phyloP scores from a whole-genome alignment of 2,888 invertebrate genomes.

The Nomada lathburiana region DNA sequence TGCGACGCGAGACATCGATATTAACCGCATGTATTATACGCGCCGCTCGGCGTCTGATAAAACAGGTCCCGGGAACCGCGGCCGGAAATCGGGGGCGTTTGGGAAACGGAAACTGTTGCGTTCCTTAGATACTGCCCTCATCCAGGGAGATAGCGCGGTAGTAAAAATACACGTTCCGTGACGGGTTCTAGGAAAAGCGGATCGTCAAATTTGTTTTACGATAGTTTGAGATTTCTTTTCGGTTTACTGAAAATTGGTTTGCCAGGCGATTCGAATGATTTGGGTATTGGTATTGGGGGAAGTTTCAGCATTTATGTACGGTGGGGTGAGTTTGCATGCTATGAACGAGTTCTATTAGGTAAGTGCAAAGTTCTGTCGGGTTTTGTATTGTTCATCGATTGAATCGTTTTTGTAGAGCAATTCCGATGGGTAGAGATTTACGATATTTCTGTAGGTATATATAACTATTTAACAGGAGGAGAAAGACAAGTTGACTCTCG shows the following conservation, averaged over 20 bases:
- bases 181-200: not conserved
- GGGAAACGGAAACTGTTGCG: constrained; percentile 72
- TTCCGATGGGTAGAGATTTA: no score
- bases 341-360: no score
- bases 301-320: no score
- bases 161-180: constrained; percentile 36
- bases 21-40: constrained; percentile 49
- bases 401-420: no score
- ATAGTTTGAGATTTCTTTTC: not conserved
- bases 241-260: not conserved
- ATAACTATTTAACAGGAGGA: no score
- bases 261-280: no score
- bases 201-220: not conserved
- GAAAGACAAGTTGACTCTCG: no score
- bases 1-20: constrained; percentile 65
- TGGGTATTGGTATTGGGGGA: no score
- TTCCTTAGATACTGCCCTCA: constrained; percentile 62
- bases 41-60: constrained; percentile 64
- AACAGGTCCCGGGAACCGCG: constrained; percentile 67
- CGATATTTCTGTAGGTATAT: no score
- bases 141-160: constrained; percentile 18
- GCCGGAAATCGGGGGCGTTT: constrained; percentile 74
- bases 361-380: no score
- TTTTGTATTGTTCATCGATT: no score
- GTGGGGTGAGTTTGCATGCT: no score